Evolutionary conservation across 2,888 invertebrate genomes (phyloP), one percentile per base, ranked within the genome.

Genomic region (Tipula lateralis): DNA sequence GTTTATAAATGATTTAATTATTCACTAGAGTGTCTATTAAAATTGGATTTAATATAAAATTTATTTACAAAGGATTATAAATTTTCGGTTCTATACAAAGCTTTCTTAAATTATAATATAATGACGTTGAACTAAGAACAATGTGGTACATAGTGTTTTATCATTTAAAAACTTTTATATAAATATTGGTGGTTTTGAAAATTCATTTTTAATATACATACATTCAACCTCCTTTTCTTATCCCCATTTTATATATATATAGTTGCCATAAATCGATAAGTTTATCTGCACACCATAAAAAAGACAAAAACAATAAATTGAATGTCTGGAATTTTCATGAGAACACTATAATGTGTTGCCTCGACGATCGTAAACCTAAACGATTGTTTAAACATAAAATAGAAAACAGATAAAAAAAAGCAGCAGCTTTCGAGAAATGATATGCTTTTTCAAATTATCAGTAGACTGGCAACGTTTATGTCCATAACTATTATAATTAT

Each of bases 131-230:
- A 66, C 66, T 66, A 66, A 66, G 9, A 24, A 24, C 2, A 12
- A 66, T 24, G 16, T 50, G 44, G 1, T 16, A 50, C 16, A 16
- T 16, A 50, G 3, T 9, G 12, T n/a, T n/a, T n/a, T n/a, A n/a
- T n/a, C n/a, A n/a, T n/a, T n/a, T n/a, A 39, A 16, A 50, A 50
- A 50, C 3, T 16, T 50, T 50, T 50, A 50, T 50, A 50, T 66
- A 66, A 66, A 12, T n/a, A 66, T 7, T 19, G 66, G 24, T 66
- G 66, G 66, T 66, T 66, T n/a, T 24, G 24, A 66, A 66, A 66
- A 66, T 66, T 66, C 66, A 66, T 66, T 24, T 66, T 66, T 66
- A 66, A 66, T 66, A 24, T n/a, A n/a, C n/a, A n/a, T n/a, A n/a
- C n/a, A n/a, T n/a, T n/a, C n/a, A n/a, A n/a, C n/a, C n/a, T n/a